phyloP scores from a whole-genome alignment of 1,140 invertebrate genomes.

The Nixonia krombeini region DNA sequence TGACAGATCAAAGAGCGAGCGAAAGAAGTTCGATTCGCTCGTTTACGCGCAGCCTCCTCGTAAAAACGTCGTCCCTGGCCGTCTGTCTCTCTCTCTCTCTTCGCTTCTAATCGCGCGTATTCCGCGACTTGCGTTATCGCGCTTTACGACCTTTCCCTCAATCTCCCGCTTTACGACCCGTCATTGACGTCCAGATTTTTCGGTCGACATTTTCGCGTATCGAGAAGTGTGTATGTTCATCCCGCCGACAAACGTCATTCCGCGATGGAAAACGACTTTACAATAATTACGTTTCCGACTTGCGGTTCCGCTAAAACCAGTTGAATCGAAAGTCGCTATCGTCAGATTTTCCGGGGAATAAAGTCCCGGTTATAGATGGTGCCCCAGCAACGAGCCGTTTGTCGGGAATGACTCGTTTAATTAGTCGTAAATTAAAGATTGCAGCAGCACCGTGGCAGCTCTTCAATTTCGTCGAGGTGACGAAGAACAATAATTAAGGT shows the following conservation, averaged over 20 bases:
- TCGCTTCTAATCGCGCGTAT: conserved; percentile 20
- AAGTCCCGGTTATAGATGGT: conserved; percentile 7
- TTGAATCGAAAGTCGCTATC: too few species aligned
- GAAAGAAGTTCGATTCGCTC: conserved; percentile 51
- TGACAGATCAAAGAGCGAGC: conserved; percentile 50
- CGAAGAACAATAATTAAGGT: conserved; percentile 30
- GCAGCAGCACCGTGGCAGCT: background rate
- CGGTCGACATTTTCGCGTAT: too few species aligned
- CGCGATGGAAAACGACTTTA: too few species aligned
- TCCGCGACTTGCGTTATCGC: background rate
- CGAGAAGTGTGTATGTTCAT: too few species aligned
- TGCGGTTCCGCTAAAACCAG: too few species aligned
- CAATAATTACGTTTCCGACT: too few species aligned
- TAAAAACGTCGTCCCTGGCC: conserved; percentile 36
- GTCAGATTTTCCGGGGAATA: too few species aligned
- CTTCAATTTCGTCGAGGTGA: conserved; percentile 25
- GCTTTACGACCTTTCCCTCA: too few species aligned
- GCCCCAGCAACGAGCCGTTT: background rate
- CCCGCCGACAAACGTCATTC: too few species aligned
- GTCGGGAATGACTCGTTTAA: conserved; percentile 17
- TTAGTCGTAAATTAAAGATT: conserved; percentile 26
- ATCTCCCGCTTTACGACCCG: too few species aligned
- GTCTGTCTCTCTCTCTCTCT: conserved; percentile 4
- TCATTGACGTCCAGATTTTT: too few species aligned
- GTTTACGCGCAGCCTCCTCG: conserved; percentile 41